Base-by-base conservation (phyloP, 2,797 vertebrate genomes). In the Melopsittacus undulatus region DNA sequence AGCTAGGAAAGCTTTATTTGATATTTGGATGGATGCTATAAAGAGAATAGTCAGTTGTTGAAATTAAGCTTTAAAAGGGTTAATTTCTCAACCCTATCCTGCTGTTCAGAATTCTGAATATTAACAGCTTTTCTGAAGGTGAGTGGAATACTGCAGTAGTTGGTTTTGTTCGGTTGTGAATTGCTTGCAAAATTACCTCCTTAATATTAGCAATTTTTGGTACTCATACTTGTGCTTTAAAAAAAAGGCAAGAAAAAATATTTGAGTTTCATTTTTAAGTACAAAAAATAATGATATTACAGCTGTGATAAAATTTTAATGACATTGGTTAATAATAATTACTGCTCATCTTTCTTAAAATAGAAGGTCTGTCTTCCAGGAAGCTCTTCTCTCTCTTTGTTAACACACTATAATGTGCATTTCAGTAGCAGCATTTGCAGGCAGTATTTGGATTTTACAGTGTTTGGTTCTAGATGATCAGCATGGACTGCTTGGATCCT, bases 1-100 rank as follows among this genome's bases (percentile, higher is more conserved):
- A 42, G 94, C 94, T 95, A 97, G 94, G 84, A 81, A 52, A 72
- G 93, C 94, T 96, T 96, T 97, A 95, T 95, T 93, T 93, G 96
- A 95, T 95, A 83, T 56, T 92, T 96, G 96, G 96, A 93, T 70
- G 62, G 21, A 27, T 42, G 96, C 94, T 97, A 95, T 66, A 85
- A 92, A 93, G 93, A 92, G 91, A 95, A 76, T 82, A 97, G 96
- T 96, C 93, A 74, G 82, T 96, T 96, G 93, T 87, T 94, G 92
- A 96, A 96, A 95, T 94, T 95, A 91, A 94, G 94, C 93, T 96
- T 96, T 94, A 94, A 96, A 97, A 94, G 89, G 92, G 95, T 97
- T 96, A 96, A 96, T 96, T 94, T 95, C 89, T 95, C 83, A 94
- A 57, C 69, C 59, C 69, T 95, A 29, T 34, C 72, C 90, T 48